A percentile compares a stretch with the other conserved stretches of the same genome.
Evolutionary conservation across 2,113 vertebrate species (phyloP).

Genomic region (Macaca nemestrina): DNA sequence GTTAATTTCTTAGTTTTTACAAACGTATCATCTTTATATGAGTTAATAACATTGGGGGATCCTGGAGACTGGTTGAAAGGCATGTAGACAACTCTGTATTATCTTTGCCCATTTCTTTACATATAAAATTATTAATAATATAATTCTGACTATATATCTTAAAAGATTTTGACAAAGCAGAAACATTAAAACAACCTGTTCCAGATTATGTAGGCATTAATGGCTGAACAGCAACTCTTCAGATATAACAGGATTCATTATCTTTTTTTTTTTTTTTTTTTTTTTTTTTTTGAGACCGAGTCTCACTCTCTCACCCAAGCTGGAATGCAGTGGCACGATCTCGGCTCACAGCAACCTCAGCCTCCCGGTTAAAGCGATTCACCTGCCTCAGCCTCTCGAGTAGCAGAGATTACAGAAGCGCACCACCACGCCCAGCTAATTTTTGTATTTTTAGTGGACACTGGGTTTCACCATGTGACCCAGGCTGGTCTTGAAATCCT

Average conservation of each 20-base stretch:
- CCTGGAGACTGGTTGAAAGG: background rate
- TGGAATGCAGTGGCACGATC: too few relatives aligned
- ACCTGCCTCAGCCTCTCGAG: too few relatives aligned
- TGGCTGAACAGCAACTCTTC: background rate
- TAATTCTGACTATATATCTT: background rate
- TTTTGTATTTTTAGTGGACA: too few relatives aligned
- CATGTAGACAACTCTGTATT: background rate
- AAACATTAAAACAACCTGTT: background rate
- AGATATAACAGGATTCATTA: background rate
- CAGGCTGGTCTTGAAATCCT: too few relatives aligned
- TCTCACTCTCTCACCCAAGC: too few relatives aligned
- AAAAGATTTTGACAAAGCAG: background rate
- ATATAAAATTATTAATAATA: background rate
- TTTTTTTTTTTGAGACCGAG: too few relatives aligned
- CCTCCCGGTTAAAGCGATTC: too few relatives aligned
- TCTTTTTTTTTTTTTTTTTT: too few relatives aligned
- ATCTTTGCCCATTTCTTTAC: background rate
- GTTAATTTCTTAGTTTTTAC: background rate
- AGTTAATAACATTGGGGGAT: background rate
- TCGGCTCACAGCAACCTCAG: too few relatives aligned
- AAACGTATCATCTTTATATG: background rate
- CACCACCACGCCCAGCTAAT: too few relatives aligned
- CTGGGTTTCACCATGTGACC: too few relatives aligned
- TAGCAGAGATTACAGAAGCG: too few relatives aligned
- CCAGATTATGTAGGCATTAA: background rate